Evolutionary conservation across 1,140 invertebrate species (phyloP).

Genomic region (Patella vulgata): DNA sequence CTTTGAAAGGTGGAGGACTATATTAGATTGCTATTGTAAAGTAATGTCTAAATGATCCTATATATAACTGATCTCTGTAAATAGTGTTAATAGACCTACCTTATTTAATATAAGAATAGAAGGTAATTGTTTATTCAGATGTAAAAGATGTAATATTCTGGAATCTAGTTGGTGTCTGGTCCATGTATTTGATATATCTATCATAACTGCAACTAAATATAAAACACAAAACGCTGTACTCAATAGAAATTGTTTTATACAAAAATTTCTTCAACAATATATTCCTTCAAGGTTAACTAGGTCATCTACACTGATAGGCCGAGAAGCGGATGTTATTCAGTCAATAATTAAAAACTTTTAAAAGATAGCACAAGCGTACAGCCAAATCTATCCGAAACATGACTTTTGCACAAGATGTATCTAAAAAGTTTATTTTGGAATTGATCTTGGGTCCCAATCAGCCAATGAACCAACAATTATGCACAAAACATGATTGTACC

Average conservation of each 20-base stretch:
- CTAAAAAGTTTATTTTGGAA: not conserved
- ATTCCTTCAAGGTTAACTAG: not conserved
- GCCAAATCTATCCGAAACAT: constrained; percentile 9
- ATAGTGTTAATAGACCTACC: no score
- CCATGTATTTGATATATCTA: constrained; percentile 82
- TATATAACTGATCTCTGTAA: no score
- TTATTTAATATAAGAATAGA: constrained; percentile 90
- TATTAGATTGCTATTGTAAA: no score
- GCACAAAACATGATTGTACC: no score
- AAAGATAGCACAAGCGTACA: no score
- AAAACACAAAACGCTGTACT: constrained; percentile 1
- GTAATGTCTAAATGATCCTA: no score
- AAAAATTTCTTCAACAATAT: not conserved
- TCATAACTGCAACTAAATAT: constrained; percentile 78
- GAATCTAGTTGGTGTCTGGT: constrained; percentile 75
- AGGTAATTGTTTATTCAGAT: constrained; percentile 73
- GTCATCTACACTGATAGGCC: not conserved
- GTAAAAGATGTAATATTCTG: constrained; percentile 77
- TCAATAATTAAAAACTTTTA: no score
- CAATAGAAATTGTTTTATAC: not conserved
- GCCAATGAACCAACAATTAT: no score
- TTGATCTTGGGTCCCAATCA: no score
- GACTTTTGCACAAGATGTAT: not conserved
- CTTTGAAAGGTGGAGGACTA: no score
- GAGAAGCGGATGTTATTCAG: not conserved